Conservation (phyloP, 2,888 invertebrate species). For the Epiblema foenella region DNA sequence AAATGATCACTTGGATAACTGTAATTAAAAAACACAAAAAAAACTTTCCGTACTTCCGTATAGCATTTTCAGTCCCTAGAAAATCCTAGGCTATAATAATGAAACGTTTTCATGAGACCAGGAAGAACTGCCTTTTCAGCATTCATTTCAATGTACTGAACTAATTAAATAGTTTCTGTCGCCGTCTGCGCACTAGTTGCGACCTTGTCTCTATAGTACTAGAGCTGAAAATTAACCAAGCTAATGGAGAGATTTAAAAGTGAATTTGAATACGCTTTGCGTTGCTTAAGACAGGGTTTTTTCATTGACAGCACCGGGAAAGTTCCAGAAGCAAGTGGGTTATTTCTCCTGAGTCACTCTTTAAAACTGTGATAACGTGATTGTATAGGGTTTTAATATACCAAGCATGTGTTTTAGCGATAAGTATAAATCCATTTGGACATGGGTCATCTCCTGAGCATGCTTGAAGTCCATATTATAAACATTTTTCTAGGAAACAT, state of each 20-base stretch:
- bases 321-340: neutral
- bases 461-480: too few species aligned
- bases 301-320: conserved; percentile 1
- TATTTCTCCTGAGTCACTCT: too few species aligned
- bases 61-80: conserved; percentile 3
- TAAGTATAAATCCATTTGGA: too few species aligned
- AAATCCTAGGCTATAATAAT: conserved; percentile 26
- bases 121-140: conserved; percentile 28
- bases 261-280: conserved; percentile 30
- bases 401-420: too few species aligned
- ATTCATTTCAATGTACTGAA: conserved; percentile 32
- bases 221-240: neutral
- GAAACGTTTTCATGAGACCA: conserved; percentile 24
- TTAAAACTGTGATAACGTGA: too few species aligned
- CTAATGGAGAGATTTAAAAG: conserved; percentile 14
- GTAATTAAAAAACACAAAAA: neutral
- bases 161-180: conserved; percentile 24
- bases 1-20: neutral
- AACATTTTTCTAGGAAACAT: too few species aligned
- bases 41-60: neutral
- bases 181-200: neutral
- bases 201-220: neutral
- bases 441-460: too few species aligned
- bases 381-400: too few species aligned
- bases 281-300: conserved; percentile 13